Percentiles rank a stretch among this genome's conserved stretches.
phyloP scores from a whole-genome alignment of 1,140 invertebrate species.

The Hestina assimilis region DNA sequence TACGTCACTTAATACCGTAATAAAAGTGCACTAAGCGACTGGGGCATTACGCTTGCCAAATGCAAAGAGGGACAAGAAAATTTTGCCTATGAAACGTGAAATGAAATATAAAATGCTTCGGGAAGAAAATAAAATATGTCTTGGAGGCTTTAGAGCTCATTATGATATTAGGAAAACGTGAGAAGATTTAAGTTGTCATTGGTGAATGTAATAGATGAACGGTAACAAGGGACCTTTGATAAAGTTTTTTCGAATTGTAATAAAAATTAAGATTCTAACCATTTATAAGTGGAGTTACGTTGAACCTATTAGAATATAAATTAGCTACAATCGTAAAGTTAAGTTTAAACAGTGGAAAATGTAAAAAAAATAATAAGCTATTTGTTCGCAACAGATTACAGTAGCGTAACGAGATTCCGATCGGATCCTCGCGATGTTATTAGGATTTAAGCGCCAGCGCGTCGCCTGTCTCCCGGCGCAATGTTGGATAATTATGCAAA shows the following conservation, averaged over 20 bases:
- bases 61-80: conserved; percentile 68
- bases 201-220: conserved; percentile 57
- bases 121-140: conserved; percentile 74
- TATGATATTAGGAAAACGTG: conserved; percentile 73
- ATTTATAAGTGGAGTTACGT: neutral
- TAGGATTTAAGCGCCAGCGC: conserved; percentile 71
- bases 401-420: conserved; percentile 73
- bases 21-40: conserved; percentile 79
- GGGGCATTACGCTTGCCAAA: conserved; percentile 75
- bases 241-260: conserved; percentile 16
- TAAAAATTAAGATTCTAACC: conserved; percentile 19
- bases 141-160: conserved; percentile 70
- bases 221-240: conserved; percentile 28
- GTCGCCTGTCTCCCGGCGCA: conserved; percentile 60
- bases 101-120: conserved; percentile 78
- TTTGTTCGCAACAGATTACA: conserved; percentile 66
- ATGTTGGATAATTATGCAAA: conserved; percentile 76
- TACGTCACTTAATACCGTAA: conserved; percentile 80
- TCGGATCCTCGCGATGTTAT: conserved; percentile 66
- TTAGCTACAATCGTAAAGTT: neutral
- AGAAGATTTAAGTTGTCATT: conserved; percentile 63
- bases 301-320: neutral
- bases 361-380: conserved; percentile 37
- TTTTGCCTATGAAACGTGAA: conserved; percentile 77
- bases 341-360: conserved; percentile 14